Conservation (phyloP, 1,140 invertebrate species). For the Diabrotica undecimpunctata region DNA sequence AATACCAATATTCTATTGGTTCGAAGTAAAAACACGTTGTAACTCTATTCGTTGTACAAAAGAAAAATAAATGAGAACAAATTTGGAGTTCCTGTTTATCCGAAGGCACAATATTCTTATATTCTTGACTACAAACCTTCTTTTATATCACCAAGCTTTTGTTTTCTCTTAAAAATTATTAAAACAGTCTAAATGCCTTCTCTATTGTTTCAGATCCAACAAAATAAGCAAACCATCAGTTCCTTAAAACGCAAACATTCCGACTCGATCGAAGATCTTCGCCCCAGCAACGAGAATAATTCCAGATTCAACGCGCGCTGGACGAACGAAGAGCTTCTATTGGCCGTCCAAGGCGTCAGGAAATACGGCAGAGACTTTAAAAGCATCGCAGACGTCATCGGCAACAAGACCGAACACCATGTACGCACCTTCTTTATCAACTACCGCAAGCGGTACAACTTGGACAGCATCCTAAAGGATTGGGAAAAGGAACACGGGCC, state of each 20-base stretch:
- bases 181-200: background rate
- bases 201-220: conserved; percentile 74
- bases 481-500: conserved; percentile 76
- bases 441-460: conserved; percentile 80
- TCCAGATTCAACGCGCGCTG: conserved; percentile 59
- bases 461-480: conserved; percentile 85
- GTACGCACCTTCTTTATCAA: conserved; percentile 87
- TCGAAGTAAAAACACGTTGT: too few relatives aligned
- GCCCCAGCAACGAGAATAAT: conserved; percentile 49
- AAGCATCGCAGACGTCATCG: conserved; percentile 91
- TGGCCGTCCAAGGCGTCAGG: conserved; percentile 88
- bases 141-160: too few relatives aligned
- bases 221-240: conserved; percentile 89
- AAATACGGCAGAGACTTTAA: conserved; percentile 96
- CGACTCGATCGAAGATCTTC: conserved; percentile 70
- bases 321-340: conserved; percentile 87
- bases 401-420: conserved; percentile 92
- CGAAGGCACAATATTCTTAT: too few relatives aligned
- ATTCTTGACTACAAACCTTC: too few relatives aligned
- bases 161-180: too few relatives aligned
- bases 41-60: too few relatives aligned
- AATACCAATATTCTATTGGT: too few relatives aligned
- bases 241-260: conserved; percentile 74
- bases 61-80: too few relatives aligned
- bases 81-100: too few relatives aligned